Evolutionary conservation across 2,797 vertebrate species (phyloP).

Genomic region (Distichodus sexfasciatus): DNA sequence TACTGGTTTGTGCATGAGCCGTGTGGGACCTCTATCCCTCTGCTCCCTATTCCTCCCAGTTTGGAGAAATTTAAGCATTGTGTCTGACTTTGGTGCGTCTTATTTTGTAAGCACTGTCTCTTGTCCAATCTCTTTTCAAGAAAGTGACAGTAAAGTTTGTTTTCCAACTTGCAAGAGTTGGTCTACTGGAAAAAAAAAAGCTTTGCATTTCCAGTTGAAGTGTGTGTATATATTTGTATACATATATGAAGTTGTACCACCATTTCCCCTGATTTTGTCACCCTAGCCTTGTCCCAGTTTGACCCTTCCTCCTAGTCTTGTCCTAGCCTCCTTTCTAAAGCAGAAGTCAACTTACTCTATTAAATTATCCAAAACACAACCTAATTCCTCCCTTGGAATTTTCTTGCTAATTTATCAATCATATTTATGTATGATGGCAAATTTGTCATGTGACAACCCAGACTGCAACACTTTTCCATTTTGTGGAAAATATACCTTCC

Average conservation of each 20-base stretch:
- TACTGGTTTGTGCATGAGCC: slow-evolving; percentile 93
- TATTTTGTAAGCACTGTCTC: slow-evolving; percentile 73
- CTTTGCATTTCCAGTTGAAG: slow-evolving; percentile 30
- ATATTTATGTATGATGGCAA: not conserved
- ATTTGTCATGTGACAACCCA: not conserved
- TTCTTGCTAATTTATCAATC: slow-evolving; percentile 25
- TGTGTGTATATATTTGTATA: slow-evolving; percentile 42
- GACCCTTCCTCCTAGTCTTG: slow-evolving; percentile 33
- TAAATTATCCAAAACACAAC: slow-evolving; percentile 44
- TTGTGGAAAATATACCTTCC: not conserved
- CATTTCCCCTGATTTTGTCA: slow-evolving; percentile 33
- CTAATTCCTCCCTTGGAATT: slow-evolving; percentile 33
- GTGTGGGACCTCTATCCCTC: slow-evolving; percentile 63
- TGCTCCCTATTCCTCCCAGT: slow-evolving; percentile 57
- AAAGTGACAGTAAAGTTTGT: slow-evolving; percentile 72
- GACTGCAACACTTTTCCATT: not conserved
- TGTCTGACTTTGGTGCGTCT: slow-evolving; percentile 58
- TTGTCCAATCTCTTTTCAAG: slow-evolving; percentile 67
- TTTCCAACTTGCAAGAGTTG: slow-evolving; percentile 29
- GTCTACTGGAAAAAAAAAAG: slow-evolving; percentile 23
- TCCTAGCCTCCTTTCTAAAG: not conserved
- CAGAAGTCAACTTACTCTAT: slow-evolving; percentile 39
- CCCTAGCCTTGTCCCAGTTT: slow-evolving; percentile 42
- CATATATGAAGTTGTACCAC: slow-evolving; percentile 31
- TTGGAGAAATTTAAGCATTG: slow-evolving; percentile 68